Conservation (phyloP, 2,113 vertebrate genomes). For the Canis aureus region DNA sequence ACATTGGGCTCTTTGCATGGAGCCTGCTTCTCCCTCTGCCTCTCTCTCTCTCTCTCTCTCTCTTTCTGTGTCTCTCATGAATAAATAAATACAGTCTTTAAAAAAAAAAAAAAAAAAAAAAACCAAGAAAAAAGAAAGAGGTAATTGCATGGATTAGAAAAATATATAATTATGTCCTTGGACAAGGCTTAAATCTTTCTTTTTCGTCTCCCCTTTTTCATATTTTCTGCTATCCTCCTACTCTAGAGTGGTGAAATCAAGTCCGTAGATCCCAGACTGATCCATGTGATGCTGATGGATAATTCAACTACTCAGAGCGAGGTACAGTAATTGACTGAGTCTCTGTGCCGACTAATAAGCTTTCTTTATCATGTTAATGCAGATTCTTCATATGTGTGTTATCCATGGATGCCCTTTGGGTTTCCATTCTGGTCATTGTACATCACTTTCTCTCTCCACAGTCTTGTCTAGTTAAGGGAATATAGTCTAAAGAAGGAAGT, state of each 20-base stretch:
- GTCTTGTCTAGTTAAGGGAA: constrained; percentile 19
- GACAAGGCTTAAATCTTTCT: constrained; percentile 46
- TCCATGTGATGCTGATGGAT: constrained; percentile 95
- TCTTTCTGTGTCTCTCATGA: too few species aligned
- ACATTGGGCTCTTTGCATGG: too few species aligned
- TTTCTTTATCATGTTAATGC: constrained; percentile 52
- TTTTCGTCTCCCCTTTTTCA: constrained; percentile 37
- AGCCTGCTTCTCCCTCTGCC: too few species aligned
- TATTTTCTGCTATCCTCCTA: constrained; percentile 52
- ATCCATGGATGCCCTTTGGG: background rate
- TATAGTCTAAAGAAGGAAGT: constrained; percentile 43
- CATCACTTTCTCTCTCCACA: constrained; percentile 8
- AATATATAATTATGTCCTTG: constrained; percentile 46
- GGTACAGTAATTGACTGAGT: constrained; percentile 82
- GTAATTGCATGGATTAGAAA: constrained; percentile 23
- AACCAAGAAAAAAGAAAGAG: background rate
- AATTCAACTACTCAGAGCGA: constrained; percentile 84
- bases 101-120: too few species aligned
- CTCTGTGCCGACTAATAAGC: constrained; percentile 41
- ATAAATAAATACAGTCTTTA: too few species aligned
- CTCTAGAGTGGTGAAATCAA: constrained; percentile 93
- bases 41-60: too few species aligned
- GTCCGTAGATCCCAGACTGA: constrained; percentile 95
- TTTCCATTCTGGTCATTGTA: constrained; percentile 48
- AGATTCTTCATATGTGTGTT: constrained; percentile 18